Evolutionary conservation across 2,888 invertebrate species (phyloP).

Genomic region (Nymphalis polychloros): DNA sequence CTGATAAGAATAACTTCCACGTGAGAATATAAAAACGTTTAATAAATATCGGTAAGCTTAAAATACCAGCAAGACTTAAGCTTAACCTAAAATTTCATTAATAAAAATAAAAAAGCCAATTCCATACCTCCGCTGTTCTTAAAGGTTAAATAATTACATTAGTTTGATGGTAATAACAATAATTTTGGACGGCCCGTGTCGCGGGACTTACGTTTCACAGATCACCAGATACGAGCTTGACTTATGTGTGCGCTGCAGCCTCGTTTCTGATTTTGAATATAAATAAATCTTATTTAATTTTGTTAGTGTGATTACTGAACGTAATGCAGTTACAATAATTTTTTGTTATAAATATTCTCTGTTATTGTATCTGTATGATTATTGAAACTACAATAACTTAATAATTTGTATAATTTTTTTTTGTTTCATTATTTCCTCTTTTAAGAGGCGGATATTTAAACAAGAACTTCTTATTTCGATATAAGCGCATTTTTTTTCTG

Average conservation of each 20-base stretch:
- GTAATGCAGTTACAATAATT: too few species aligned
- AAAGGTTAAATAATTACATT: slow-evolving; percentile 76
- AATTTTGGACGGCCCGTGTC: slow-evolving; percentile 62
- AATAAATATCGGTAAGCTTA: too few species aligned
- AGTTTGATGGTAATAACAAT: slow-evolving; percentile 78
- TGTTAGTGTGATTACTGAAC: background rate
- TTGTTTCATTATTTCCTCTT: too few species aligned
- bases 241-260: slow-evolving; percentile 50
- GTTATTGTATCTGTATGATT: too few species aligned
- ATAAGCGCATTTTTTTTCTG: too few species aligned
- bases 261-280: slow-evolving; percentile 26
- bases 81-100: slow-evolving; percentile 20
- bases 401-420: too few species aligned
- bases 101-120: slow-evolving; percentile 19
- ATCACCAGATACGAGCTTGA: slow-evolving; percentile 72
- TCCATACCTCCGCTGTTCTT: slow-evolving; percentile 42
- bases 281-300: slow-evolving; percentile 17
- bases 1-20: too few species aligned
- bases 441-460: too few species aligned
- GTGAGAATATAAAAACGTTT: too few species aligned
- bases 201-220: slow-evolving; percentile 65
- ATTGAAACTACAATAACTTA: too few species aligned
- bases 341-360: too few species aligned
- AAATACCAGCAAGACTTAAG: background rate
- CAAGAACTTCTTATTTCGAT: too few species aligned